Base-by-base conservation (phyloP, 2,888 invertebrate species). In the Leptinotarsa juncta region DNA sequence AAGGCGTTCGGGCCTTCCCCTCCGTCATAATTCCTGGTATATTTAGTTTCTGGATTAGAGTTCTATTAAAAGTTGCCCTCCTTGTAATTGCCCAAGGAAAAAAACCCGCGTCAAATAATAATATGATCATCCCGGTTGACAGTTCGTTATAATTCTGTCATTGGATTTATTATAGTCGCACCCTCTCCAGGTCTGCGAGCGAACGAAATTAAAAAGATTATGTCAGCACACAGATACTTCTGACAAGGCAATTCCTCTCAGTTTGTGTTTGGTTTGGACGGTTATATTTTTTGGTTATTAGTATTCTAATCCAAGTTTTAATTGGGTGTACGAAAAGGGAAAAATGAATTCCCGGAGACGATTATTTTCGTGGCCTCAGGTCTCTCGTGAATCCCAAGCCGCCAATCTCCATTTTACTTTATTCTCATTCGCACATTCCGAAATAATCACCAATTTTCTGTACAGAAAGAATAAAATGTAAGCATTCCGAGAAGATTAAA, bases 11-110 rank as follows among this genome's bases (percentile, higher is more conserved):
- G 42, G 50, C 67, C 14, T 32, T 51, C 70, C 70, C 57, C 67
- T 51, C 26, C 65, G 67, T 74, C 73, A 74, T 74, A 74, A 67
- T 71, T 76, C 67, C 68, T 72, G 67, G 70, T 81, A 79, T 78
- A 78, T 81, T 80, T 80, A 79, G 80, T 80, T 76, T 70, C 67
- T 62, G 76, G 79, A 81, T 81, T 80, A 81, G 76, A 74, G 77
- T 80, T 78, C 79, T 80, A 80, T 79, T 80, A 81, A 79, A 80
- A 81, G 80, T 80, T 76, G 70, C 77, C 73, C 71, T 70, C 71
- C 74, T 76, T 71, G 77, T 79, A 79, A 80, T 79, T 78, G 74
- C 74, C 66, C 66, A 69, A 67, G 62, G 70, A 75, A 76, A 32
- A 78, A 78, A 72, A 18, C 42, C 50, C 65, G 32, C 53, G 66